phyloP scores from a whole-genome alignment of 1,140 invertebrate genomes.

The Doryteuthis pealeii region DNA sequence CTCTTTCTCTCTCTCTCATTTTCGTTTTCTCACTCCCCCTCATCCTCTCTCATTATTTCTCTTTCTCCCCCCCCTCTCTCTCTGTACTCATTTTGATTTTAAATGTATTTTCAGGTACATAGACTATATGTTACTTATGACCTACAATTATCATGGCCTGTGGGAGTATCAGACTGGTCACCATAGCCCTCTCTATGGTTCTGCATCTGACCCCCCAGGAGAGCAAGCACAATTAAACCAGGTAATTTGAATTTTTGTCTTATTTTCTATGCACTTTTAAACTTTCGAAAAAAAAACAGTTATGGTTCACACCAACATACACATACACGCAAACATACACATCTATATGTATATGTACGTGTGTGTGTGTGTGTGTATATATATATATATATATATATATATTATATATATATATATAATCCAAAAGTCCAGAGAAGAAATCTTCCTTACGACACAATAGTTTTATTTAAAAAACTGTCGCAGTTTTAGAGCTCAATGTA shows the following conservation, averaged over 20 bases:
- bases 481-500: too few species aligned
- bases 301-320: neutral
- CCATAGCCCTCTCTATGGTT: conserved; percentile 51
- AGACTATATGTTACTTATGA: conserved; percentile 88
- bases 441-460: too few species aligned
- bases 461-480: too few species aligned
- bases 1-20: neutral
- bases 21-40: conserved; percentile 12
- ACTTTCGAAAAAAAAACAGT: too few species aligned
- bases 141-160: conserved; percentile 93
- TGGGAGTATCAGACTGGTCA: conserved; percentile 84
- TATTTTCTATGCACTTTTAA: neutral
- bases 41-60: neutral
- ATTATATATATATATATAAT: too few species aligned
- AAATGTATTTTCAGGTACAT: conserved; percentile 69
- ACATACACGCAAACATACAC: neutral
- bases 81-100: conserved; percentile 4
- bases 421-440: too few species aligned
- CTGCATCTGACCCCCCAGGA: conserved; percentile 32
- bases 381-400: too few species aligned
- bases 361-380: neutral
- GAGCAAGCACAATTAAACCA: conserved; percentile 30
- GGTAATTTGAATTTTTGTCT: conserved; percentile 18
- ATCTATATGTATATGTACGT: neutral
- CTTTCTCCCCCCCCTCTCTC: neutral